These are phyloP conservation scores for Alexandromys fortis DNA, from an alignment of 2,113 vertebrate species.

Conservation along the genomic window DNA sequence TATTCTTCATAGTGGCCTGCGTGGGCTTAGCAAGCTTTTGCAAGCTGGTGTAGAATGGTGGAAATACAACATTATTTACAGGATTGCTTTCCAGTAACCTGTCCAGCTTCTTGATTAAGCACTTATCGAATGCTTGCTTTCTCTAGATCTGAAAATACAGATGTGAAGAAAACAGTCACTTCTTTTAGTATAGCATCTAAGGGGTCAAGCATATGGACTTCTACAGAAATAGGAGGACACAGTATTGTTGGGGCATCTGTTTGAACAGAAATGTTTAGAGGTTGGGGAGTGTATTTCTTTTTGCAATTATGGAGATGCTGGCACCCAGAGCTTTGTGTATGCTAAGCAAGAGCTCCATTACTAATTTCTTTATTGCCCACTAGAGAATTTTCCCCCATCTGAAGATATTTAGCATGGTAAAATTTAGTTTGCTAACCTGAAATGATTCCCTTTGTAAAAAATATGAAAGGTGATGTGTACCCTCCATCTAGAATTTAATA, in stretches of 20 bases:
- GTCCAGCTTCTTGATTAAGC: slow-evolving; percentile 34
- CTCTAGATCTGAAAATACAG: slow-evolving; percentile 22
- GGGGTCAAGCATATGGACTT: not conserved
- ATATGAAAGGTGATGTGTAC: not conserved
- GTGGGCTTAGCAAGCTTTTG: not conserved
- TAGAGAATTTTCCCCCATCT: not conserved
- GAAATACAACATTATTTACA: slow-evolving; percentile 32
- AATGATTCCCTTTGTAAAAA: not conserved
- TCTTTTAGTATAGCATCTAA: not conserved
- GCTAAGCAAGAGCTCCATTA: not conserved
- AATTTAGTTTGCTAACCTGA: not conserved
- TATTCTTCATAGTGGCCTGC: not conserved
- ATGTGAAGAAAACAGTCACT: not conserved
- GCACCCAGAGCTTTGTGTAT: not conserved
- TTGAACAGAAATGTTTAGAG: slow-evolving; percentile 25
- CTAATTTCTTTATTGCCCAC: not conserved
- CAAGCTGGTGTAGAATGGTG: not conserved
- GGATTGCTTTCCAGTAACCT: slow-evolving; percentile 9
- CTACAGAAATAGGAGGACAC: not conserved
- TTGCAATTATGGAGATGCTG: not conserved
- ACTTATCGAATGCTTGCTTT: slow-evolving; percentile 27
- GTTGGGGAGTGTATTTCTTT: not conserved
- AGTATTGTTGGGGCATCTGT: not conserved
- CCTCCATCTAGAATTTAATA: slow-evolving; percentile 45
- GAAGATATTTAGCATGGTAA: slow-evolving; percentile 19